Evolutionary conservation across 1,140 invertebrate genomes (phyloP).

Genomic region (Plodia interpunctella): DNA sequence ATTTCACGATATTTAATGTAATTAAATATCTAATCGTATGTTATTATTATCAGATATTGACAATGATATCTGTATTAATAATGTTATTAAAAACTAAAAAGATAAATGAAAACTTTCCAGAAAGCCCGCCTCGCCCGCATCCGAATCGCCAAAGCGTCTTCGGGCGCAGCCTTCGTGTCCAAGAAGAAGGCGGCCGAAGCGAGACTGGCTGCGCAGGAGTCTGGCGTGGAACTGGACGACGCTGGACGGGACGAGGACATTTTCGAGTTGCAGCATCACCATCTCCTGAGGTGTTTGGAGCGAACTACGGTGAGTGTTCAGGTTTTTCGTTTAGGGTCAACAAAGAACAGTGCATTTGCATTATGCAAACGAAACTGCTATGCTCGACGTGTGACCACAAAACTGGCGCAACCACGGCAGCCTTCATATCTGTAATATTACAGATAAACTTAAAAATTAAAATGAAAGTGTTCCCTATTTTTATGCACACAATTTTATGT

Average conservation of each 20-base stretch:
- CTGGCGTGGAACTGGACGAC: constrained; percentile 92
- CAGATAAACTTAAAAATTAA: no score
- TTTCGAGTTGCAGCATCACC: constrained; percentile 99
- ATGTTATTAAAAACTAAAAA: not conserved
- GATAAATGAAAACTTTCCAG: constrained; percentile 79
- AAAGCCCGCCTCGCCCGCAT: constrained; percentile 98
- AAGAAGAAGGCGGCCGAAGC: constrained; percentile 99
- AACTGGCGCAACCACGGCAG: no score
- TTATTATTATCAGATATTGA: no score
- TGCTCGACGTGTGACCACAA: no score
- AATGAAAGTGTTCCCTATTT: no score
- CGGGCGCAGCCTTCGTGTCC: constrained; percentile 98
- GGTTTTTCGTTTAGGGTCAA: no score
- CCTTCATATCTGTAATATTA: no score
- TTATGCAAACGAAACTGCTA: no score
- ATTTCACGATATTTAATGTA: no score
- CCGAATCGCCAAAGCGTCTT: constrained; percentile 98
- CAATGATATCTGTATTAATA: not conserved
- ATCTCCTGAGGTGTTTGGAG: constrained; percentile 97
- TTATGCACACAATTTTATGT: no score
- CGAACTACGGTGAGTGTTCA: constrained; percentile 92
- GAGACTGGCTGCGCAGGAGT: constrained; percentile 92
- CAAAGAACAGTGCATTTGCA: no score
- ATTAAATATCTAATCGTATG: no score
- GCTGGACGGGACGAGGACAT: constrained; percentile 96